Evolutionary conservation across 2,113 vertebrate genomes (phyloP).

Genomic region (Urocolius indicus): DNA sequence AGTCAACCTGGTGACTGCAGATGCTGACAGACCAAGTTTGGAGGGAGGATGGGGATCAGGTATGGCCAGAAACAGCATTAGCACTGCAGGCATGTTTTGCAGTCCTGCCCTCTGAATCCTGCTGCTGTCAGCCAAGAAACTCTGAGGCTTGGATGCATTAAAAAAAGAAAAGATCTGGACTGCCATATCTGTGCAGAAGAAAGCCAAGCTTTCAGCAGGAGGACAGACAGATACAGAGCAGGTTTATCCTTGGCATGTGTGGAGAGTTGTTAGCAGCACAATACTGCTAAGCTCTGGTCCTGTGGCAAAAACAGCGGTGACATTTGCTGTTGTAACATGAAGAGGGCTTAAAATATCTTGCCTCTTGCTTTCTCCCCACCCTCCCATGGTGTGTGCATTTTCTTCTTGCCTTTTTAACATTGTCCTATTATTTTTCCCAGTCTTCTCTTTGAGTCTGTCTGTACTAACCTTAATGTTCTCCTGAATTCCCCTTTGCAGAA

Average conservation of each 20-base stretch:
- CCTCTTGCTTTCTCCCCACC: background rate
- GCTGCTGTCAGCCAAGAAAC: background rate
- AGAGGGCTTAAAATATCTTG: background rate
- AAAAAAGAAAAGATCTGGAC: background rate
- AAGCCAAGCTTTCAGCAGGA: background rate
- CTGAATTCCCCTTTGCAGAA: background rate
- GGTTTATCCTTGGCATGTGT: background rate
- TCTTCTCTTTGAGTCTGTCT: accelerated
- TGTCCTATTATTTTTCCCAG: background rate
- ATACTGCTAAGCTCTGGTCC: background rate
- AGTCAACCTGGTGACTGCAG: background rate
- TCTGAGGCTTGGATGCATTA: background rate
- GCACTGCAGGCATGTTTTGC: background rate
- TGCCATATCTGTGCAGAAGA: background rate
- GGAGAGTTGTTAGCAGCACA: background rate
- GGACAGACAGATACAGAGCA: constrained; percentile 38
- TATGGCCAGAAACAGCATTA: background rate
- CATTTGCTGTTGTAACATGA: background rate
- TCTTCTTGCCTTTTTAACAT: background rate
- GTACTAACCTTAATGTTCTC: background rate
- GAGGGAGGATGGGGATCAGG: background rate
- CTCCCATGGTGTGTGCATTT: accelerated
- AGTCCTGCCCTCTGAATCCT: background rate
- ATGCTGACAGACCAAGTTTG: constrained; percentile 20
- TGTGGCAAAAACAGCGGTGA: background rate